These are phyloP conservation scores for Drosophila ananassae DNA, from an alignment of 1,140 invertebrate species.

Conservation along the genomic window DNA sequence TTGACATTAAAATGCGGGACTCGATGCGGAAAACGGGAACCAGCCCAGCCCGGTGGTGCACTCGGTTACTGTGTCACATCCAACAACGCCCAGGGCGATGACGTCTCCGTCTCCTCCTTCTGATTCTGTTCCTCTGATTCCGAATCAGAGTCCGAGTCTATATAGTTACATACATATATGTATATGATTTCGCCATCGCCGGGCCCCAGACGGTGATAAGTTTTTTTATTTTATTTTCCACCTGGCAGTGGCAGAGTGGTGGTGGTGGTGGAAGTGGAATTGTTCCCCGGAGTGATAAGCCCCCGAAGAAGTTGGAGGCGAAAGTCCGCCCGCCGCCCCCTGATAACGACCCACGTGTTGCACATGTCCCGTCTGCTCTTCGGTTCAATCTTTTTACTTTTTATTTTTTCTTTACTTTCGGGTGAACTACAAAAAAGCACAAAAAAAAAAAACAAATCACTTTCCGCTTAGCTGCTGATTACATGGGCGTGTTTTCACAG, in stretches of 20 bases:
- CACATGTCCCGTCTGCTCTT: conserved; percentile 25
- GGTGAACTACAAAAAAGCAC: conserved; percentile 40
- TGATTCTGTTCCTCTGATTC: conserved; percentile 1
- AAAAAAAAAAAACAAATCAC: conserved; percentile 43
- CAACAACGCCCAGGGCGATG: not conserved
- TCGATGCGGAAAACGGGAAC: conserved; percentile 26
- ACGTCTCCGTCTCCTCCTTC: conserved; percentile 14
- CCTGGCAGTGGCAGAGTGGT: too few relatives aligned
- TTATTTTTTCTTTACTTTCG: conserved; percentile 11
- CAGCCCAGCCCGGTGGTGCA: conserved; percentile 4
- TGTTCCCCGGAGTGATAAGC: conserved; percentile 28
- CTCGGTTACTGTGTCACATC: conserved; percentile 37
- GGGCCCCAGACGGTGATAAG: conserved; percentile 34
- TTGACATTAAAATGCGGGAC: conserved; percentile 38
- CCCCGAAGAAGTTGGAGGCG: conserved; percentile 21
- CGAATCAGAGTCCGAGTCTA: conserved; percentile 9
- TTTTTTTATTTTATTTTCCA: conserved; percentile 3
- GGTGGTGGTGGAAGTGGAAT: conserved; percentile 8
- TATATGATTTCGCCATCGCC: conserved; percentile 28
- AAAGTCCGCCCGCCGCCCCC: conserved; percentile 33
- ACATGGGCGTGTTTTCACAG: conserved; percentile 16
- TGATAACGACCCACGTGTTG: conserved; percentile 55
- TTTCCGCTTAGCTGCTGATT: conserved; percentile 50
- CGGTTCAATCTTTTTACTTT: conserved; percentile 54
- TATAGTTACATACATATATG: conserved; percentile 11